Base-by-base conservation (phyloP, 1,140 invertebrate species). In the Drosophila eugracilis region DNA sequence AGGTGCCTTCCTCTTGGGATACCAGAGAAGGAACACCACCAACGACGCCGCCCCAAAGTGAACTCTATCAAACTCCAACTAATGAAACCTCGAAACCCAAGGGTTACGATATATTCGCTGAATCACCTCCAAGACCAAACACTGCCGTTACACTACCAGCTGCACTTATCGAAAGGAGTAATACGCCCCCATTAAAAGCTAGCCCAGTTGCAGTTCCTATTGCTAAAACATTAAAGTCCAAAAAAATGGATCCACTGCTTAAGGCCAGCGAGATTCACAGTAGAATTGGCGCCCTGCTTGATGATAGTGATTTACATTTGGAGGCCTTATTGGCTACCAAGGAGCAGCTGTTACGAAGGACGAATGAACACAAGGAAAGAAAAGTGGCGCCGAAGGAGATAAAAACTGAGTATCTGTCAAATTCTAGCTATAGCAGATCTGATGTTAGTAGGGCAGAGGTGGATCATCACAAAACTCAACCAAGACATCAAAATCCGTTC, bases 91-190 rank as follows among this genome's bases (percentile, higher is more conserved):
- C 39, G 12, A 71, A 66, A 15, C 17, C 48, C 14, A 72, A 75
- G 48, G 36, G 42, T 0, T 80, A 63, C 30, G 88, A 90, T 53
- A 90, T 90, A 55, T 90, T 90, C 15, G 88, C 88, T 30, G 88
- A 90, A 26, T 90, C 88, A 10, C 88, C 88, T 37, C 88, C 88
- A 80, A 78, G 84, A 88, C 42, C 60, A 62, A 88, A 55, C 52
- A 78, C 72, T 57, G 55, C 54, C 50, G 19, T 44, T 36, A 32
- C 14, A 42, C 44, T 50, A 12, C 14, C 60, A 39, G 34, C 28
- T 45, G 37, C 19, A 21, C n/a, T 17, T 7, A 19, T 30, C 2
- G 59, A 86, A 9, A 69, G 75, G 10, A 88, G 83, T 30, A 89
- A 71, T 1, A 88, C 83, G 44, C 84, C 83, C 10, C 83, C 83